Conservation (phyloP, 2,113 vertebrate species). For the Alligator mississippiensis region DNA sequence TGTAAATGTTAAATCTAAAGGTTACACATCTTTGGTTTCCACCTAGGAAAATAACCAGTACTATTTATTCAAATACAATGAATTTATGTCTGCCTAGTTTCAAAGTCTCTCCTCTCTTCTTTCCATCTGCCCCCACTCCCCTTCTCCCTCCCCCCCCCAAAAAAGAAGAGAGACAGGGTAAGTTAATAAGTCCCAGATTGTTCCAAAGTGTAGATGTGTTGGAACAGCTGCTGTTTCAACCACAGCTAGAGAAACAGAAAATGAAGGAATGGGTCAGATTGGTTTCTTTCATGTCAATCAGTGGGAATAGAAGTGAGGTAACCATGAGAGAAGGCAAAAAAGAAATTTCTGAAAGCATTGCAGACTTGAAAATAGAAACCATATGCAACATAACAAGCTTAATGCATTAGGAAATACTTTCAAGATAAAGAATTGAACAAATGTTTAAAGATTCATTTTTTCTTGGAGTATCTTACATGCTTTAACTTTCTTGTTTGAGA, state of each 20-base stretch:
- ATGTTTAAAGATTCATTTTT: neutral
- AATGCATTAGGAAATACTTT: conserved; percentile 64
- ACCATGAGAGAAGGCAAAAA: conserved; percentile 59
- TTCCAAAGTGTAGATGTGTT: neutral
- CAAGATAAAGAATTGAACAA: conserved; percentile 44
- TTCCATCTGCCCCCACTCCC: neutral
- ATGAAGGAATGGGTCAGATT: neutral
- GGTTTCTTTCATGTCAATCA: conserved; percentile 19
- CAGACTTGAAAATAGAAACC: conserved; percentile 74
- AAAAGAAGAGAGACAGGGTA: neutral
- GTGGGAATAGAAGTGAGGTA: conserved; percentile 47
- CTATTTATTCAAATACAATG: neutral
- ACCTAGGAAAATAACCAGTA: neutral
- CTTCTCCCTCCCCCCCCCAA: neutral
- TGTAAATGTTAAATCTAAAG: neutral
- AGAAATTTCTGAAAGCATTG: conserved; percentile 74
- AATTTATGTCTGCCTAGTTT: neutral
- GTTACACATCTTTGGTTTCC: neutral
- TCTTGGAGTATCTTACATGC: conserved; percentile 6
- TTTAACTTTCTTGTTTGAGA: neutral
- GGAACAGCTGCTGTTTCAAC: neutral
- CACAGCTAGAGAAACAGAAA: conserved; percentile 16
- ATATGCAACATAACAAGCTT: conserved; percentile 48
- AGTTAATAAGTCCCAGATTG: neutral
- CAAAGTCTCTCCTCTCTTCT: neutral